Percentiles rank a stretch among this genome's conserved stretches.
These are phyloP conservation scores for Acleris laterana DNA, from an alignment of 2,888 invertebrate genomes.

Conservation along the genomic window DNA sequence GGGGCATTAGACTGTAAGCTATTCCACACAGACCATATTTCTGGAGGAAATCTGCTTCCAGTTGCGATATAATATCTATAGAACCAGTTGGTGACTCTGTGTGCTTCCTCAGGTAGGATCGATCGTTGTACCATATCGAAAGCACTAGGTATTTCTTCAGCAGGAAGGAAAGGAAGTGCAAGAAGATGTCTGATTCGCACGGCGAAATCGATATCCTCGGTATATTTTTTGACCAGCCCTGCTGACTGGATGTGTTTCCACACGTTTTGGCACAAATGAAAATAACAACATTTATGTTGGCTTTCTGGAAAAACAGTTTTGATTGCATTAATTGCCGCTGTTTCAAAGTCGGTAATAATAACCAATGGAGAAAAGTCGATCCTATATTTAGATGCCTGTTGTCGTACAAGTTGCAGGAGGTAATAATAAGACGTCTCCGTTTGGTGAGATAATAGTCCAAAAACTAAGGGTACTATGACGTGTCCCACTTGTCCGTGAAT, in stretches of 20 bases:
- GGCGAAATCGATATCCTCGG: slow-evolving; percentile 1
- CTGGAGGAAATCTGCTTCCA: slow-evolving; percentile 1
- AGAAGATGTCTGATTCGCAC: too few species aligned
- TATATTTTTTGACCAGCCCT: slow-evolving; percentile 11
- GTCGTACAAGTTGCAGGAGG: too few species aligned
- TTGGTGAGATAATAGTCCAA: too few species aligned
- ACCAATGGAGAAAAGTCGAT: slow-evolving; percentile 6
- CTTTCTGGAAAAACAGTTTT: not conserved
- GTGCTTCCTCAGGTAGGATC: slow-evolving; percentile 5
- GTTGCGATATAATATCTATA: not conserved
- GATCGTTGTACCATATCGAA: not conserved
- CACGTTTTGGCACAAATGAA: slow-evolving; percentile 8
- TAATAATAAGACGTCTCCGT: too few species aligned
- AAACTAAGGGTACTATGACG: too few species aligned
- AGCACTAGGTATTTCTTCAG: slow-evolving; percentile 9
- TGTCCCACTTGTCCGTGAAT: too few species aligned
- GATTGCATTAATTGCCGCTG: slow-evolving; percentile 6
- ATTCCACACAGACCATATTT: slow-evolving; percentile 10
- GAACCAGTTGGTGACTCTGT: slow-evolving; percentile 1
- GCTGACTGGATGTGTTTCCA: slow-evolving; percentile 3
- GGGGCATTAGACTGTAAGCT: not conserved
- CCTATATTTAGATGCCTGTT: not conserved
- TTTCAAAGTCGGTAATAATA: slow-evolving; percentile 9
- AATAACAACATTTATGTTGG: slow-evolving; percentile 17
- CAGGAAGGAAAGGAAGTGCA: slow-evolving; percentile 1